Base-by-base conservation (phyloP, 1,140 invertebrate genomes). In the Zeugodacus cucurbitae region DNA sequence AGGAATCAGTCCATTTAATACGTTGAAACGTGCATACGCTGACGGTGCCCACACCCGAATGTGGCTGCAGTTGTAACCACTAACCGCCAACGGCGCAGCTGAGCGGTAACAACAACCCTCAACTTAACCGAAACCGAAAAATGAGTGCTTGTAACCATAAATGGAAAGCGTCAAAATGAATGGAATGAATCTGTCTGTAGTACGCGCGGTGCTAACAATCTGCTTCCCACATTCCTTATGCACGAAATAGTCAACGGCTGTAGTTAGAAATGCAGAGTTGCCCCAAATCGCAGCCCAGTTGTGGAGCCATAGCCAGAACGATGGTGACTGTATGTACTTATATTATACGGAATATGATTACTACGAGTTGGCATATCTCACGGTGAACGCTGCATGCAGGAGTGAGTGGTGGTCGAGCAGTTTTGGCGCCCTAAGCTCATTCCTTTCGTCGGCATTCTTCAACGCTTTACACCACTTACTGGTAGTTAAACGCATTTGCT, bases 1-100 rank as follows among this genome's bases (percentile, higher is more conserved):
- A 82, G 74, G 41, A 82, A 82, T 82, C 74, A 54, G 22, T 82
- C 44, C 74, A 29, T 48, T 82, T 82, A 82, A 44, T 44, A 48
- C 41, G 74, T 26, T 82, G 44, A 82, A 82, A 82, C 41, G 41
- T 82, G 74, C 74, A 82, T 48, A 48, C 41, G n/a, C n/a, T 14
- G 22, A 48, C 41, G 74, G 0, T 20, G 1, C 34, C 17, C 74
- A 82, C n/a, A 82, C n/a, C 4, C 67, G n/a, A 22, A 48, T 82
- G n/a, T 11, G 22, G 74, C 20, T 48, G 41, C 22, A 37, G 67
- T 5, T 44, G n/a, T 26, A 37, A 37, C 74, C 41, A 78, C 22
- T 20, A n/a, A 44, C 41, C 22, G 74, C 41, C 22, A 34, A 32
- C 32, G 17, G 32, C 34, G 29, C 44, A 17, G 34, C 14, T 1